These are phyloP conservation scores for Heterotilapia buettikoferi DNA, from an alignment of 2,113 vertebrate genomes.

Conservation along the genomic window DNA sequence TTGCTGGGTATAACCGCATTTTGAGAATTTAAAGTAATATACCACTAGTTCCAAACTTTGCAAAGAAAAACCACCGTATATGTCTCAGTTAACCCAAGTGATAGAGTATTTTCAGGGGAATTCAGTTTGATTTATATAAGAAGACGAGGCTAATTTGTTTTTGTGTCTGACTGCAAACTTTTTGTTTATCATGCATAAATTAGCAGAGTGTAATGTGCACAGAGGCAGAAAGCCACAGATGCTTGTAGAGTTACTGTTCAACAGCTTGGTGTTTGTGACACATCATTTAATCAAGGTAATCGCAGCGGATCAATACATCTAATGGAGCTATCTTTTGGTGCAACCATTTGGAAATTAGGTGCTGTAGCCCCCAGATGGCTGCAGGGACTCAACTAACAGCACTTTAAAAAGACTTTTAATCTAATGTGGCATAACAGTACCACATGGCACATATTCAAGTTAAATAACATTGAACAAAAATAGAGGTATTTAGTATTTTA, in stretches of 20 bases:
- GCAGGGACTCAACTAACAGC: neutral
- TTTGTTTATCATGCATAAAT: neutral
- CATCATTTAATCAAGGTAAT: neutral
- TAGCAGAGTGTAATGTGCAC: neutral
- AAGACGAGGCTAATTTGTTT: neutral
- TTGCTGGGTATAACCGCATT: accelerated
- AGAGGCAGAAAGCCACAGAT: neutral
- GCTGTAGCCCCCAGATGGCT: neutral
- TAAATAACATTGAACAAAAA: neutral
- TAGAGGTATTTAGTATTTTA: neutral
- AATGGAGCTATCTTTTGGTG: neutral
- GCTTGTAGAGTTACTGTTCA: neutral
- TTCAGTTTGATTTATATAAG: neutral
- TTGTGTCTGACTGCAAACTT: neutral
- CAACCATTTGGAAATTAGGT: neutral
- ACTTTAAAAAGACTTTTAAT: neutral
- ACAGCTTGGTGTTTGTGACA: neutral
- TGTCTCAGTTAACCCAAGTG: neutral
- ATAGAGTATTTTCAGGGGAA: neutral
- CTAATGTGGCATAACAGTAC: neutral
- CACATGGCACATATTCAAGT: neutral
- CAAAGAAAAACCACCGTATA: neutral
- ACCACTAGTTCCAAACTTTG: neutral
- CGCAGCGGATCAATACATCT: neutral
- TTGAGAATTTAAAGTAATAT: neutral